phyloP scores from a whole-genome alignment of 2,113 vertebrate species.

The Seriola quinqueradiata region DNA sequence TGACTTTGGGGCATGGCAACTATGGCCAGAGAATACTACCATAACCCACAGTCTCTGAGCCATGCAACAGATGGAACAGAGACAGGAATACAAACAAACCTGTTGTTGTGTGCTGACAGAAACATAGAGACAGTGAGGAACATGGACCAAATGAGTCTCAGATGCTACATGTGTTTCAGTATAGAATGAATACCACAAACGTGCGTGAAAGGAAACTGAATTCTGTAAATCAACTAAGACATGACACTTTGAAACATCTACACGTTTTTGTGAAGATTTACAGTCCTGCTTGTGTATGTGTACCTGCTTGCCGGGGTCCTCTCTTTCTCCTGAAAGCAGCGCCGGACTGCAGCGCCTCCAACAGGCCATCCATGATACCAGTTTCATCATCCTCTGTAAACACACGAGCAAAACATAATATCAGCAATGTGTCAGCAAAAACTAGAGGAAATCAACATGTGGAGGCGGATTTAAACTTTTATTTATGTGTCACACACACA shows the following conservation, averaged over 20 bases:
- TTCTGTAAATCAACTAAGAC: slow-evolving; percentile 27
- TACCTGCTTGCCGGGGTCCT: slow-evolving; percentile 87
- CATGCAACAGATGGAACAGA: slow-evolving; percentile 59
- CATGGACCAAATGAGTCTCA: slow-evolving; percentile 15
- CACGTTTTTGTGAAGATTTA: slow-evolving; percentile 40
- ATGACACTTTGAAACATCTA: slow-evolving; percentile 33
- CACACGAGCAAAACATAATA: slow-evolving; percentile 24
- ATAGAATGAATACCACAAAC: neutral
- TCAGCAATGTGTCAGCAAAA: slow-evolving; percentile 32
- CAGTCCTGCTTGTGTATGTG: slow-evolving; percentile 4
- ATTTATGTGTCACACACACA: neutral
- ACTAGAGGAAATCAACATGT: slow-evolving; percentile 7
- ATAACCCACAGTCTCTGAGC: slow-evolving; percentile 49
- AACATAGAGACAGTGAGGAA: slow-evolving; percentile 13
- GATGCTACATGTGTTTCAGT: slow-evolving; percentile 2
- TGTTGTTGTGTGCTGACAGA: slow-evolving; percentile 48
- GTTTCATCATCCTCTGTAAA: slow-evolving; percentile 86
- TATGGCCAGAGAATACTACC: slow-evolving; percentile 31
- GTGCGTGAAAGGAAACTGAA: slow-evolving; percentile 22
- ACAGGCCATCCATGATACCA: slow-evolving; percentile 87
- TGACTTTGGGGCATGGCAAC: slow-evolving; percentile 20
- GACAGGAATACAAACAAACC: slow-evolving; percentile 60
- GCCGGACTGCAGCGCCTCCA: slow-evolving; percentile 86
- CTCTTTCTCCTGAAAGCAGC: slow-evolving; percentile 88
- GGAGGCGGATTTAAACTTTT: slow-evolving; percentile 7